Conservation (phyloP, 2,888 invertebrate genomes). For the Pachydiplax longipennis region DNA sequence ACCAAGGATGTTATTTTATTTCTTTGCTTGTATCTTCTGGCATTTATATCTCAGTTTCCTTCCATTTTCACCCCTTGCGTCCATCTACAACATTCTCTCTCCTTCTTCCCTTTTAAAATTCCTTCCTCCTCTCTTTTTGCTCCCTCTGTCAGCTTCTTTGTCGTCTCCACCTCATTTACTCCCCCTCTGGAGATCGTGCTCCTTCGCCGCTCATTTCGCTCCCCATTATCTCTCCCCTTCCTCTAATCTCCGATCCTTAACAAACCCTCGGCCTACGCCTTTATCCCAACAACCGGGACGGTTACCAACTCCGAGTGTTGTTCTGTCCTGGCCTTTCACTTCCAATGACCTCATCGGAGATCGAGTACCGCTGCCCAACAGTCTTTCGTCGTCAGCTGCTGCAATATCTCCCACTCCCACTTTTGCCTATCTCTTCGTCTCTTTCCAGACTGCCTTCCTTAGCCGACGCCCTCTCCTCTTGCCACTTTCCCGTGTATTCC, state of each 20-base stretch:
- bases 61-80: neutral
- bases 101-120: neutral
- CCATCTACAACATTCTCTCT: too few species aligned
- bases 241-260: neutral
- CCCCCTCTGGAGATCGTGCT: neutral
- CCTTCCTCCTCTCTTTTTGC: neutral
- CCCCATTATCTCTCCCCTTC: neutral
- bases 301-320: conserved; percentile 2
- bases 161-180: neutral
- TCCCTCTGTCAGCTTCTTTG: neutral
- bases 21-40: neutral
- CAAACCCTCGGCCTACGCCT: neutral
- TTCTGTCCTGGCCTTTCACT: neutral
- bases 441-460: neutral
- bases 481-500: neutral
- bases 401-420: neutral
- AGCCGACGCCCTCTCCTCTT: conserved; percentile 13
- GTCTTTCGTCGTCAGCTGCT: neutral
- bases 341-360: conserved; percentile 20
- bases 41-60: neutral
- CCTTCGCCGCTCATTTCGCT: too few species aligned
- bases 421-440: neutral
- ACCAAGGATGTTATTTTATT: neutral
- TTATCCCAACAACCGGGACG: neutral
- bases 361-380: neutral